Evolutionary conservation across 1,140 invertebrate genomes (phyloP), one percentile per base, ranked within the genome.

Genomic region (Lethrus apterus): DNA sequence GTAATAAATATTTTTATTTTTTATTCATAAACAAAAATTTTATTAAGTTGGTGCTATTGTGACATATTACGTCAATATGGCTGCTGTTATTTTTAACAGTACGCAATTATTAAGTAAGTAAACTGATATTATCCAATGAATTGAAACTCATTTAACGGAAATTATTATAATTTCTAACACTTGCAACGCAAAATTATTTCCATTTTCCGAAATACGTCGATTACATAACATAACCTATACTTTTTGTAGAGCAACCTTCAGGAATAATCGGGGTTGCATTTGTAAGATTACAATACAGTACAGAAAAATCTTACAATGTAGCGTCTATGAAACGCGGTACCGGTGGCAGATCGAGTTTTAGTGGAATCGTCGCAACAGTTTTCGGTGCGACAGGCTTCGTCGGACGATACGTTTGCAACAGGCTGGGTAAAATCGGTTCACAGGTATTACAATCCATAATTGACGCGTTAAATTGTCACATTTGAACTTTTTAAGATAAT

Each of bases 321-420:
- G 63, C 79, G 20, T 64, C 70, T 4, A 68, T 89, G 55, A 90
- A 88, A 67, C 73, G 86, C 61, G 94, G 93, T 14, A 91, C 88
- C 29, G 94, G 94, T 23, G 94, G 94, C 23, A 80, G 96, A 15
- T 88, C 86, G 51, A 96, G 92, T 59, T 99, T 98, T 63, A 98
- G 86, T 72, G 96, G 97, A 0, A 79, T 90, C 48, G 90, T 98
- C 3, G 93, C 89, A 7, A 99, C 96, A n/a, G 83, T 99, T 2
- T 99, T 99, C 71, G 96, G 96, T 21, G 78, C 78, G 29, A 82
- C 77, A 40, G 96, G 96, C 7, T 93, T 93, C 58, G 62, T 98
- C 4, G 96, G 94, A 0, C 68, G 76, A 40, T 80, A 84, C 72
- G 74, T 99, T 11, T 83, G 85, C 57, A 96, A 94, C 62, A 80